Conservation (phyloP, 35 echinoderm and acorn worm genomes). For the Patiria miniata region DNA sequence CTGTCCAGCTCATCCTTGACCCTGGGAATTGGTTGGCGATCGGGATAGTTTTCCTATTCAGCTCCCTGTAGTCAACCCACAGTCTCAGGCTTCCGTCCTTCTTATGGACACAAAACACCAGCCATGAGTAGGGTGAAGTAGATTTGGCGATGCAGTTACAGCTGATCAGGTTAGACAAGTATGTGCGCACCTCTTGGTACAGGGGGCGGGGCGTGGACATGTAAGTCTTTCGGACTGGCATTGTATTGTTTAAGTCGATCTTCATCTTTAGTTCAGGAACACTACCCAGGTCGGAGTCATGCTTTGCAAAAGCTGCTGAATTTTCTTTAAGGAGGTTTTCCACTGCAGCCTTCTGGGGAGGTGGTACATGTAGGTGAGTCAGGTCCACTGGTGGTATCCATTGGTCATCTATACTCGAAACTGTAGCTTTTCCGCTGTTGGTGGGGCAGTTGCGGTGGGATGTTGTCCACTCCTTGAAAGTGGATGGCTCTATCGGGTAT, state of each 20-base stretch:
- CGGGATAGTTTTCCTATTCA: conserved; percentile 42
- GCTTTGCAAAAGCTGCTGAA: conserved; percentile 1
- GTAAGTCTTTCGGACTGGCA: conserved; percentile 43
- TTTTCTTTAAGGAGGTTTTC: background rate
- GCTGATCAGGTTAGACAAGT: conserved; percentile 34
- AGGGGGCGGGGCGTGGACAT: conserved; percentile 56
- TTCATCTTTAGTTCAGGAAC: conserved; percentile 22
- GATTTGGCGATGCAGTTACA: conserved; percentile 53
- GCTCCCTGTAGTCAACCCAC: conserved; percentile 53
- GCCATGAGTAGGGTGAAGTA: conserved; percentile 55
- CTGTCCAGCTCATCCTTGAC: conserved; percentile 8
- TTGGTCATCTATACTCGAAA: background rate
- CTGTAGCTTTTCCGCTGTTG: background rate
- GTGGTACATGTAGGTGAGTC: conserved; percentile 1
- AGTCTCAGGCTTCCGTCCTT: conserved; percentile 55
- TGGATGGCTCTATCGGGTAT: background rate
- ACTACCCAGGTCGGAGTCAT: conserved; percentile 27
- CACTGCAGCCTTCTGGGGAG: background rate
- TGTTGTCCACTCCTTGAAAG: background rate
- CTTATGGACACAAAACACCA: conserved; percentile 63
- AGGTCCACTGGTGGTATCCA: conserved; percentile 45
- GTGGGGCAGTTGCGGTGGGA: background rate
- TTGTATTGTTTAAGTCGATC: conserved; percentile 12
- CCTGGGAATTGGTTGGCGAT: conserved; percentile 30
- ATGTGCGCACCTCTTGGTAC: conserved; percentile 70